phyloP scores from a whole-genome alignment of 2,113 vertebrate species.

The Myrmophylax atrothorax region DNA sequence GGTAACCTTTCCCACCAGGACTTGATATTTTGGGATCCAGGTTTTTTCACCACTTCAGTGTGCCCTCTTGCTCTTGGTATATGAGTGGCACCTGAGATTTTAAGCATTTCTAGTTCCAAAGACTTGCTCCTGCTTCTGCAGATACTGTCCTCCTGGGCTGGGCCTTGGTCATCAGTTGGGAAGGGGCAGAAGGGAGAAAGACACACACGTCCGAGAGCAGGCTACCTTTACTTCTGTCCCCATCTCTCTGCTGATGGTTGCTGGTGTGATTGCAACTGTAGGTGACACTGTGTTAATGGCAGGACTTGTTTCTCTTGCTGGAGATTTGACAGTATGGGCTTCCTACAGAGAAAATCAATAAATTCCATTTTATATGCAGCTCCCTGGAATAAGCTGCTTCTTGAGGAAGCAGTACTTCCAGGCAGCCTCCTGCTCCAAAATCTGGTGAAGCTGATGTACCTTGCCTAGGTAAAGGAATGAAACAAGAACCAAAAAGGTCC shows the following conservation, averaged over 20 bases:
- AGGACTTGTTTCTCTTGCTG: background rate
- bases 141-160: conserved; percentile 13
- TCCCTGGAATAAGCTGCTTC: conserved; percentile 13
- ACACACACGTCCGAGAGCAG: background rate
- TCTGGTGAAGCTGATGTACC: background rate
- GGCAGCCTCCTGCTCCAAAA: background rate
- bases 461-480: background rate
- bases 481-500: conserved; percentile 47
- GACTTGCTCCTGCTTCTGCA: conserved; percentile 52
- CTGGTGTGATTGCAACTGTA: background rate
- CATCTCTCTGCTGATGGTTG: background rate
- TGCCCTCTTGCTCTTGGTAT: conserved; percentile 1
- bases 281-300: background rate
- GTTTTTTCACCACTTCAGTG: conserved; percentile 27
- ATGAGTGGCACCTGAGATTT: conserved; percentile 38
- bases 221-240: conserved; percentile 8
- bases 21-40: conserved; percentile 41
- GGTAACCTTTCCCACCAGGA: conserved; percentile 47
- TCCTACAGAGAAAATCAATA: background rate
- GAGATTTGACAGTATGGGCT: background rate
- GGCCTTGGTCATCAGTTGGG: conserved; percentile 25
- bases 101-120: conserved; percentile 66
- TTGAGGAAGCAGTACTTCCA: background rate
- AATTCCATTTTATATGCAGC: background rate
- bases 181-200: background rate